Evolutionary conservation across 2,113 vertebrate genomes (phyloP), one percentile per base, ranked within the genome.

Genomic region (Rhinopomastus cyanomelas): DNA sequence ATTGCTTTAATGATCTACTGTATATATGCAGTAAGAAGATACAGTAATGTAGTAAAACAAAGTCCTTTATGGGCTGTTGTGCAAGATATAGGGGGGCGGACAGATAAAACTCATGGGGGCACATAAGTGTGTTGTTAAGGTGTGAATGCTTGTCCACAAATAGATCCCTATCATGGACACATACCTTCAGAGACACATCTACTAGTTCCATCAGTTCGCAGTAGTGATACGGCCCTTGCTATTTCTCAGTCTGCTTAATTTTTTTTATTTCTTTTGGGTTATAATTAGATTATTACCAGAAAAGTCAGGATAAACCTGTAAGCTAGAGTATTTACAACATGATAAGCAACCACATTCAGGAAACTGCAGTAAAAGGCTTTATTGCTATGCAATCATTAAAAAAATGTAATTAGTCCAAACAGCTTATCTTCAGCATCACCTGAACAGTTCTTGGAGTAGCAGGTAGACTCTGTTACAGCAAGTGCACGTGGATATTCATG

Each of bases 391-490:
- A 53, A 65, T 26, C 2, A 51, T 15, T 2, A 57, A 64, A 12
- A 42, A 83, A 77, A 25, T 8, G 1, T 30, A 59, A 37, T 1
- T 5, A 46, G 49, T 30, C 5, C 46, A 29, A 85, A 83, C 2
- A 68, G 37, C 11, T 23, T 16, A 7, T 2, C 16, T 8, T 55
- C 11, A 14, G 2, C 12, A 20, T n/a, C 0, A 0, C 13, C 25
- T 59, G 18, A 42, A 34, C 4, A 5, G 19, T 36, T 66, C 42
- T 65, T 84, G 25, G 21, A 36, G 37, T 52, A 57, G 49, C 26
- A 65, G 11, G 30, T 3, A 81, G 26, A 9, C 12, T 57, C 56
- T 56, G 17, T 76, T 76, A 56, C 29, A 77, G 6, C 37, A 87
- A 66, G 36, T 11, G 64, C 0, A 2, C 2, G 6, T 0, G 14